Conservation (phyloP, 2,113 vertebrate species). For the Chitala chitala region DNA sequence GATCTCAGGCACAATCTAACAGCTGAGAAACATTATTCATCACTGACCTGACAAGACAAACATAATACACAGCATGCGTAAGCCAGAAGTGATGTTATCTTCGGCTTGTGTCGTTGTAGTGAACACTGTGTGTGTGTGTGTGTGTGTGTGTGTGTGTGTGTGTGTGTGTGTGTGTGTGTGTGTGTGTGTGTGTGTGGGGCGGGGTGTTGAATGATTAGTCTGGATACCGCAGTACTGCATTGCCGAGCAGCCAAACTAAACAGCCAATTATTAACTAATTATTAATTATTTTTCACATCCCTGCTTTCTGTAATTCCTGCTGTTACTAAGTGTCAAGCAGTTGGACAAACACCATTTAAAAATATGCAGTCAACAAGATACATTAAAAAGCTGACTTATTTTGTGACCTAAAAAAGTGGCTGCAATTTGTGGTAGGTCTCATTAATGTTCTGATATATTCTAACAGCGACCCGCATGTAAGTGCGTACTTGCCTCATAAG, state of each 20-base stretch:
- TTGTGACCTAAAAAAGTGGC: too few species aligned
- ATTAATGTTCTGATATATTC: too few species aligned
- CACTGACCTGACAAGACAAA: neutral
- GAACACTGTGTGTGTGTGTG: neutral
- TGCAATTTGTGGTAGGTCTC: too few species aligned
- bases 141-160: neutral
- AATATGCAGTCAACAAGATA: too few species aligned
- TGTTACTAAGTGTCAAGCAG: neutral
- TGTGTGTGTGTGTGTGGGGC: neutral
- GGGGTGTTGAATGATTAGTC: neutral
- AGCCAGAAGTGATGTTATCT: neutral
- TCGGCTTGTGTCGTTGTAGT: slow-evolving; percentile 7
- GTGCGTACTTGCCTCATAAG: neutral
- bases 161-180: neutral
- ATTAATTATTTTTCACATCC: neutral
- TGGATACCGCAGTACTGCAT: neutral
- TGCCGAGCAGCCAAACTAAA: neutral
- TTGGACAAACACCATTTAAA: too few species aligned
- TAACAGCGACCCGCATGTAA: too few species aligned
- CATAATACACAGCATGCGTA: neutral
- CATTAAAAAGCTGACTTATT: too few species aligned
- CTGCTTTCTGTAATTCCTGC: neutral
- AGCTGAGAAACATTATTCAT: too few species aligned
- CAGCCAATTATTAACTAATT: neutral
- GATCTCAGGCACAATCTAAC: neutral